A percentile compares a stretch with the other conserved stretches of the same genome.
Evolutionary conservation across 1,140 invertebrate species (phyloP).

Genomic region (Apis laboriosa): DNA sequence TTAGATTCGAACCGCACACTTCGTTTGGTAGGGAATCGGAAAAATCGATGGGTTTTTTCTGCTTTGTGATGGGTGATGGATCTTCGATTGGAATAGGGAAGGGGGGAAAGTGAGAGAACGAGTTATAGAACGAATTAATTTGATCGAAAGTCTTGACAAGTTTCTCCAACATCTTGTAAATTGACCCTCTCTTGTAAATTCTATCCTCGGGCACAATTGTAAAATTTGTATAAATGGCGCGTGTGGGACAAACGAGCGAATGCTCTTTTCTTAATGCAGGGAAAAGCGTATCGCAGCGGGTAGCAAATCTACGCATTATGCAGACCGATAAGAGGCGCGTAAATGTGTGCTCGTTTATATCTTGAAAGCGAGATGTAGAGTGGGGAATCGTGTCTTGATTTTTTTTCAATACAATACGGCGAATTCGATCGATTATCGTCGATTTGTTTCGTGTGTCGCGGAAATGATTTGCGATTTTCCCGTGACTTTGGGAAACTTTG

Average conservation of each 20-base stretch:
- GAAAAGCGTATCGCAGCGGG: slow-evolving; percentile 55
- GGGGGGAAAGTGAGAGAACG: background rate
- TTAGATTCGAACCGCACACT: background rate
- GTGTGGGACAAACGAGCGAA: slow-evolving; percentile 44
- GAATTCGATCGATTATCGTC: background rate
- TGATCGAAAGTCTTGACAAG: background rate
- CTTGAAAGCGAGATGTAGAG: background rate
- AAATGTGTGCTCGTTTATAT: slow-evolving; percentile 3
- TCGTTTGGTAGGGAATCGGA: background rate
- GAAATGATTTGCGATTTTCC: background rate
- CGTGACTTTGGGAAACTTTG: background rate
- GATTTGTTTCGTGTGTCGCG: background rate
- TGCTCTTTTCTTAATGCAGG: slow-evolving; percentile 62
- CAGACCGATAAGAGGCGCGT: slow-evolving; percentile 31
- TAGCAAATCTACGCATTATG: slow-evolving; percentile 62
- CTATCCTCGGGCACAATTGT: no score
- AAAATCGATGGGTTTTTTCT: background rate
- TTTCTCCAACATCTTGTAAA: background rate
- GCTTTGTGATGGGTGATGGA: background rate
- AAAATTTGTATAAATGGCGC: slow-evolving; percentile 46
- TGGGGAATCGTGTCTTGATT: slow-evolving; percentile 27
- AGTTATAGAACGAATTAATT: background rate
- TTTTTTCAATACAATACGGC: slow-evolving; percentile 9
- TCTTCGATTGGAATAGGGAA: background rate
- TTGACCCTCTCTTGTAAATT: background rate